phyloP scores from a whole-genome alignment of 2,113 vertebrate genomes.

The Cariama cristata region DNA sequence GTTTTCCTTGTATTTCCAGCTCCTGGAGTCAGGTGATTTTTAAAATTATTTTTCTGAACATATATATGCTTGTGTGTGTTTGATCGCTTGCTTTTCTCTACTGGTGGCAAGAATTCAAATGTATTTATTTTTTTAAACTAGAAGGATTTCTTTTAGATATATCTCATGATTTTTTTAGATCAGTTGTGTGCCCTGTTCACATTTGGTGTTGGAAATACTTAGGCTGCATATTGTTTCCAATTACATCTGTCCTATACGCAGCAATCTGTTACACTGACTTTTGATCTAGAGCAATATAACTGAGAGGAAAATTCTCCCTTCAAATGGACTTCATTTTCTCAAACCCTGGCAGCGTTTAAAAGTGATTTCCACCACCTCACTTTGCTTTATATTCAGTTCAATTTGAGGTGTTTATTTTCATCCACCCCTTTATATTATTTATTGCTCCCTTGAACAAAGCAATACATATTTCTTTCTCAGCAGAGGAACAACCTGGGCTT shows the following conservation, averaged over 20 bases:
- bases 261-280: conserved; percentile 17
- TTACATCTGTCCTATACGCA: neutral
- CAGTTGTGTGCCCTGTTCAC: neutral
- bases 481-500: neutral
- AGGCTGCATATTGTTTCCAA: neutral
- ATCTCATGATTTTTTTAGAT: neutral
- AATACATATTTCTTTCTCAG: conserved; percentile 7
- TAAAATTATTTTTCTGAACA: neutral
- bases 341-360: neutral
- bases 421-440: conserved; percentile 27
- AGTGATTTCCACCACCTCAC: neutral
- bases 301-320: conserved; percentile 32
- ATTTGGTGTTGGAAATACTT: neutral
- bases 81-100: neutral
- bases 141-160: neutral
- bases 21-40: neutral
- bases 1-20: neutral
- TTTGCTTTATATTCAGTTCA: conserved; percentile 33
- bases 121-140: neutral
- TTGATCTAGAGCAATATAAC: conserved; percentile 9
- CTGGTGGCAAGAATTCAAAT: neutral
- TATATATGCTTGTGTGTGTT: neutral
- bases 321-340: conserved; percentile 23
- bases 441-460: conserved; percentile 30
- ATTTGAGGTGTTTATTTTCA: conserved; percentile 40